Percentiles rank a stretch among this genome's conserved stretches.
Evolutionary conservation across 2,888 invertebrate genomes (phyloP).

Genomic region (Tineola bisselliella): DNA sequence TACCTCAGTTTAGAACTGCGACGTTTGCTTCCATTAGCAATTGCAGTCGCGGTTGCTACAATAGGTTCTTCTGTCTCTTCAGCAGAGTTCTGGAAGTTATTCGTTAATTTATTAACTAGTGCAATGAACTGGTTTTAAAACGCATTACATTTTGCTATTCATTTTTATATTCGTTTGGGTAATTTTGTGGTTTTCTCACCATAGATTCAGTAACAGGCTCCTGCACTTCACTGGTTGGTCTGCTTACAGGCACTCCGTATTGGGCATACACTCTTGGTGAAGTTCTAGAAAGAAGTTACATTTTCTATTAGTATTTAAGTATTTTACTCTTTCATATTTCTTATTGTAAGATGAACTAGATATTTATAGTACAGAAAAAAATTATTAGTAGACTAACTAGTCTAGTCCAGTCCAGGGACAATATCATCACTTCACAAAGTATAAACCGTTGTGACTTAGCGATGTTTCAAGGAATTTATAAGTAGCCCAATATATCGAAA

Average conservation of each 20-base stretch:
- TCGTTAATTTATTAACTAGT: no score
- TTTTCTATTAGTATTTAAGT: neutral
- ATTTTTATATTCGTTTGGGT: no score
- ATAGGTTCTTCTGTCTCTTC: slow-evolving; percentile 27
- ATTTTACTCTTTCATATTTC: neutral
- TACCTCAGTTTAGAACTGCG: slow-evolving; percentile 50
- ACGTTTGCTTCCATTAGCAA: slow-evolving; percentile 34
- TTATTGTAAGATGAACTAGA: no score
- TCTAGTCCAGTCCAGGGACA: no score
- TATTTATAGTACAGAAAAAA: no score
- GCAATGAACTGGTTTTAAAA: no score
- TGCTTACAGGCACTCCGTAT: slow-evolving; percentile 42
- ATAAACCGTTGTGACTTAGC: no score
- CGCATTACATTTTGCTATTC: no score
- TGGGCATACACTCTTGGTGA: slow-evolving; percentile 41
- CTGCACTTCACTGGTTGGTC: slow-evolving; percentile 19
- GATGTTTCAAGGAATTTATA: no score
- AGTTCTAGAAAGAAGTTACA: slow-evolving; percentile 34
- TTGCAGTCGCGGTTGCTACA: slow-evolving; percentile 47
- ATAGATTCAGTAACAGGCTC: neutral
- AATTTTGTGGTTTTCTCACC: neutral
- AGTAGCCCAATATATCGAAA: no score
- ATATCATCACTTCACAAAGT: no score
- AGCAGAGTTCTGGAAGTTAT: slow-evolving; percentile 27
- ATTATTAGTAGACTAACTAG: no score